phyloP scores from a whole-genome alignment of 2,113 vertebrate genomes.

The Parus major region DNA sequence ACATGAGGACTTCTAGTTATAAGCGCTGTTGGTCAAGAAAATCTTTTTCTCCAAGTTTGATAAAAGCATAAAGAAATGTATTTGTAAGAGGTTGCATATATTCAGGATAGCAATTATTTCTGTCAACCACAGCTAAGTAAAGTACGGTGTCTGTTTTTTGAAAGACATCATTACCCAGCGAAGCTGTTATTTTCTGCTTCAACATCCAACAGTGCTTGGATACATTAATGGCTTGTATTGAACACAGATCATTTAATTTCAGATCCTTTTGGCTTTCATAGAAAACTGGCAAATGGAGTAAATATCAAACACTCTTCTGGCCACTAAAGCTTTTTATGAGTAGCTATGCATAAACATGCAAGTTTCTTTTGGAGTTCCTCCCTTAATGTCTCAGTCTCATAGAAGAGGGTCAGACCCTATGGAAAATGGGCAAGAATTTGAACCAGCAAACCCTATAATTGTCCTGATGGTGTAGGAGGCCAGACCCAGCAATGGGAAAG shows the following conservation, averaged over 20 bases:
- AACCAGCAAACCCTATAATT: not conserved
- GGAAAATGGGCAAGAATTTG: constrained; percentile 20
- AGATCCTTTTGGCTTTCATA: not conserved
- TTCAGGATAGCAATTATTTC: not conserved
- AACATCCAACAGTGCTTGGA: not conserved
- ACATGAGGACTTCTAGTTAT: not conserved
- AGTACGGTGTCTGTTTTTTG: not conserved
- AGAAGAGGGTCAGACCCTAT: not conserved
- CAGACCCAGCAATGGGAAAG: not conserved
- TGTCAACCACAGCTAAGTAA: not conserved
- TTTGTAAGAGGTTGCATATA: not conserved
- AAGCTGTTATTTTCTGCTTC: constrained; percentile 2
- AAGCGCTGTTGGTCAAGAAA: not conserved
- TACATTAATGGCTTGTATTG: not conserved
- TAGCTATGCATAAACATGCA: not conserved
- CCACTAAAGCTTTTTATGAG: constrained; percentile 7
- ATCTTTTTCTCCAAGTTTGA: not conserved
- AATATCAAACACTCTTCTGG: constrained; percentile 13
- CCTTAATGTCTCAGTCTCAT: not conserved
- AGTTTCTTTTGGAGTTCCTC: constrained; percentile 5
- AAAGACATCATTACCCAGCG: not conserved
- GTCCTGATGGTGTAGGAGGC: not conserved
- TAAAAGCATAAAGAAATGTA: not conserved
- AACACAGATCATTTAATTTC: not conserved
- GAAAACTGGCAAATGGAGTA: constrained; percentile 25